Conservation (phyloP, 2,113 vertebrate genomes). For the Elachura formosa region DNA sequence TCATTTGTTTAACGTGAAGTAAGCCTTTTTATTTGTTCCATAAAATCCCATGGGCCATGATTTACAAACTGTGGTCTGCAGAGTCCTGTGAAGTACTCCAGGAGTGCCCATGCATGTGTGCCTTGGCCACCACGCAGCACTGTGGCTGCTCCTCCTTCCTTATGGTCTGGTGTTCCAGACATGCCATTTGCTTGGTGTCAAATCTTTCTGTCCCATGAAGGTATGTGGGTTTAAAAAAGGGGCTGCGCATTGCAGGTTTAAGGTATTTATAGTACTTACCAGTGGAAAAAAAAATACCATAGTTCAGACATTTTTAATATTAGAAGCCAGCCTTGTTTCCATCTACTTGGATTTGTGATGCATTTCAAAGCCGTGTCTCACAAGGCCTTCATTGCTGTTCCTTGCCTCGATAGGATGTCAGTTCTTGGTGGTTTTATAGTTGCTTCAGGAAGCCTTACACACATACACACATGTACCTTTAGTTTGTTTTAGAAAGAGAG, state of each 20-base stretch:
- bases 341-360: neutral
- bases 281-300: neutral
- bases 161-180: neutral
- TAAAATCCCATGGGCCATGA: neutral
- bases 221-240: neutral
- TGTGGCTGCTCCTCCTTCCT: rapidly evolving
- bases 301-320: neutral
- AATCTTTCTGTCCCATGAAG: neutral
- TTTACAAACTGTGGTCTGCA: neutral
- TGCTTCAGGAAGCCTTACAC: neutral
- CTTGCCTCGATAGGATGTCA: neutral
- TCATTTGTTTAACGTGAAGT: neutral
- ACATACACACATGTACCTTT: neutral
- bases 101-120: rapidly evolving
- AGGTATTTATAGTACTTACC: neutral
- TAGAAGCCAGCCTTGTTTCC: neutral
- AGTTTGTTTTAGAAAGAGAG: neutral
- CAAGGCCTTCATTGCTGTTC: neutral
- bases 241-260: neutral
- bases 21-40: neutral
- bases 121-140: neutral
- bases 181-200: neutral
- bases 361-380: neutral
- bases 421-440: neutral
- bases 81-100: neutral